Conservation (phyloP, 1,140 invertebrate genomes). For the Sogatella furcifera region DNA sequence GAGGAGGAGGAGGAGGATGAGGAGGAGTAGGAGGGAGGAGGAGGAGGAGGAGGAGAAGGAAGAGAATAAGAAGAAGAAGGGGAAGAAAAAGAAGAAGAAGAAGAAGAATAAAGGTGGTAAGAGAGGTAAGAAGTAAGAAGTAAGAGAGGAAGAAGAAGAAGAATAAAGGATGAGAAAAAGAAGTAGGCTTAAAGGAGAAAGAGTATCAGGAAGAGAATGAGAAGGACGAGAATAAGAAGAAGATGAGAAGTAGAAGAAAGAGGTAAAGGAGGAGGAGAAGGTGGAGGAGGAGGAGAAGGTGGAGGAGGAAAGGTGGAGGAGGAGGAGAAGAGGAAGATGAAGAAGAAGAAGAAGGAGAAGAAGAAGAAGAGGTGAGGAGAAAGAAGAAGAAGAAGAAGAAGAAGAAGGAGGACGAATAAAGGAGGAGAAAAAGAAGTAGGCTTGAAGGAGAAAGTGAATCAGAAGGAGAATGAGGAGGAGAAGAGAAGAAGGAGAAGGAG, state of each 20-base stretch:
- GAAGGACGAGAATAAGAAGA: neutral
- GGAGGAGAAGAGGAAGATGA: neutral
- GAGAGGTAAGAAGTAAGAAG: neutral
- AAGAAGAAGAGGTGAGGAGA: too few relatives aligned
- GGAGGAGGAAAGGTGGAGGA: neutral
- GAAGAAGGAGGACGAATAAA: neutral
- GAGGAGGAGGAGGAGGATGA: neutral
- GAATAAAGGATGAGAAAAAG: neutral
- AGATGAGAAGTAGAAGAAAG: neutral
- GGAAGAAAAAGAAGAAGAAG: neutral
- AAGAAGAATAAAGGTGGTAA: neutral
- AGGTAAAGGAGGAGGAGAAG: neutral
- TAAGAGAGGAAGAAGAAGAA: neutral
- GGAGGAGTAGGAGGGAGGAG: neutral
- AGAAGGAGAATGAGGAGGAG: neutral
- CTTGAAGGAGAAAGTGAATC: neutral
- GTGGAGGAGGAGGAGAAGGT: neutral
- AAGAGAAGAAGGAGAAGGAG: neutral
- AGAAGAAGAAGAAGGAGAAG: neutral
- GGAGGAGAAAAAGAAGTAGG: neutral
- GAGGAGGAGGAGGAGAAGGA: neutral
- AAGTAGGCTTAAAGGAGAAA: neutral
- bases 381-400: neutral
- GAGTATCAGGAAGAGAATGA: neutral
- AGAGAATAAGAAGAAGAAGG: neutral